phyloP scores from a whole-genome alignment of 2,797 vertebrate genomes.

The Hippoglossus hippoglossus region DNA sequence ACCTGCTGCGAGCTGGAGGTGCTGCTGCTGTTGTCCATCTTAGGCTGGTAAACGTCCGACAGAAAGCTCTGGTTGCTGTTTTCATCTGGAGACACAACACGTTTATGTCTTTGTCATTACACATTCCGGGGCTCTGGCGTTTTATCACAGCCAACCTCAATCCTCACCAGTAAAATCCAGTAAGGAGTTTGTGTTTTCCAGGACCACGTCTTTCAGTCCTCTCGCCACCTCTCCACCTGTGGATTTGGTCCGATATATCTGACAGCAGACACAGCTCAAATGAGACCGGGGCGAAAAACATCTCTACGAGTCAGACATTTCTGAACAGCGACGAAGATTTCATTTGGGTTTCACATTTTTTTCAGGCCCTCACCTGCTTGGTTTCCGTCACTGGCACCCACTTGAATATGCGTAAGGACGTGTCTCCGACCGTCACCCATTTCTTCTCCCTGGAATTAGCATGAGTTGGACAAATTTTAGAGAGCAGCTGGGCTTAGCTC shows the following conservation, averaged over 20 bases:
- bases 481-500: constrained; percentile 6
- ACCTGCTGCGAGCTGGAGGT: constrained; percentile 95
- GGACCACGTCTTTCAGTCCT: constrained; percentile 90
- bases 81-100: constrained; percentile 87
- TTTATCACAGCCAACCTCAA: background rate
- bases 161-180: constrained; percentile 95
- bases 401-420: constrained; percentile 97
- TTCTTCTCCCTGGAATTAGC: constrained; percentile 93
- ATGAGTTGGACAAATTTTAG: constrained; percentile 20
- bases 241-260: constrained; percentile 96
- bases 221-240: constrained; percentile 80
- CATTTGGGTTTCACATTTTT: background rate
- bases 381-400: constrained; percentile 97
- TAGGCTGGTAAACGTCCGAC: constrained; percentile 94
- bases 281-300: background rate
- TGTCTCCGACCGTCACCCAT: constrained; percentile 98
- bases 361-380: constrained; percentile 88
- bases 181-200: constrained; percentile 91
- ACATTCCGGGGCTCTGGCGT: background rate
- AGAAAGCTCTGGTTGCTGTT: constrained; percentile 99
- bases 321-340: background rate
- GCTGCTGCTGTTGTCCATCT: constrained; percentile 97
- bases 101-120: background rate
- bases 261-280: constrained; percentile 29
- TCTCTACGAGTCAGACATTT: too few species aligned